Evolutionary conservation across 2,888 invertebrate species (phyloP).

Genomic region (Callosobruchus maculatus): DNA sequence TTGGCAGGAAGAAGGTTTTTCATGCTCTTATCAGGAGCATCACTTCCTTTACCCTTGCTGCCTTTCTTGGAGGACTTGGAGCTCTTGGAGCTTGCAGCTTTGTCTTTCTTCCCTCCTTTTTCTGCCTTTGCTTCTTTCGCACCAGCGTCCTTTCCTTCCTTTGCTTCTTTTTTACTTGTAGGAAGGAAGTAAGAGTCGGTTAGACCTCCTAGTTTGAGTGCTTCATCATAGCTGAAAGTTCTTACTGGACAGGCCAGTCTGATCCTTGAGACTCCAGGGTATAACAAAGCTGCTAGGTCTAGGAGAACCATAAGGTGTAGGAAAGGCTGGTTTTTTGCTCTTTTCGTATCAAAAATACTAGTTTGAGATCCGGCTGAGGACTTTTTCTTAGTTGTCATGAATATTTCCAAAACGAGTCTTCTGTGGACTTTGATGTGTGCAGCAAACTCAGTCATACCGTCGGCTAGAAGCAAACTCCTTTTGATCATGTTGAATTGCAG

Average conservation of each 20-base stretch:
- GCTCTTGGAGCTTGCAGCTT: constrained; percentile 1
- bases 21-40: constrained; percentile 3
- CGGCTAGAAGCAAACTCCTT: constrained; percentile 31
- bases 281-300: constrained; percentile 41
- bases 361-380: neutral
- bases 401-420: constrained; percentile 40
- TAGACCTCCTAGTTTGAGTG: constrained; percentile 33
- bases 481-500: constrained; percentile 42
- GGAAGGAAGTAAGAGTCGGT: constrained; percentile 41
- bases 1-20: neutral
- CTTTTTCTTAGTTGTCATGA: constrained; percentile 22
- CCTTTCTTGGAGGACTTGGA: constrained; percentile 11
- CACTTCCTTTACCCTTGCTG: constrained; percentile 2
- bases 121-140: constrained; percentile 8
- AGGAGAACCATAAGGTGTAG: constrained; percentile 43
- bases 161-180: constrained; percentile 18
- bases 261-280: constrained; percentile 42
- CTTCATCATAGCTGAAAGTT: constrained; percentile 39
- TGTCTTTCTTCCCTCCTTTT: constrained; percentile 8
- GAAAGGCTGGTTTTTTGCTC: constrained; percentile 21
- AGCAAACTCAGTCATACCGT: constrained; percentile 27
- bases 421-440: constrained; percentile 33
- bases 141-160: constrained; percentile 9
- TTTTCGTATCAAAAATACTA: constrained; percentile 1
- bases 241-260: constrained; percentile 37